Evolutionary conservation across 2,888 invertebrate species (phyloP), one percentile per base, ranked within the genome.

Genomic region (Poecilobothrus nobilitatus): DNA sequence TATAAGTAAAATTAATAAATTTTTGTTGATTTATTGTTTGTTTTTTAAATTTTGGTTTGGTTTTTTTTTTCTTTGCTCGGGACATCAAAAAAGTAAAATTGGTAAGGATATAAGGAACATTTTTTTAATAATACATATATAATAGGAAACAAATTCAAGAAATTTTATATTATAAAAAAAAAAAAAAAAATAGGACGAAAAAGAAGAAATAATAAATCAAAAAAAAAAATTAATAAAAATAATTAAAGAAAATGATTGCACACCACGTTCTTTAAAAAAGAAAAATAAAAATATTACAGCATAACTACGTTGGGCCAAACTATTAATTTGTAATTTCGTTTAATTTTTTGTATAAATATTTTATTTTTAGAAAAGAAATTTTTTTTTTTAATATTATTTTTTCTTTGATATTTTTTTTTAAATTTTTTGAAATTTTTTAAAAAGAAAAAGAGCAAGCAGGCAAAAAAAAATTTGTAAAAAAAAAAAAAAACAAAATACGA

Each of bases 281-380:
- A 27, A 27, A 27, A 63, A 63, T 22, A 21, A 15, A 22, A 15
- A 63, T 33, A 63, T 27, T 27, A 33, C 18, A 33, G 71, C 72
- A 72, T 71, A 71, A 73, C 74, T 74, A 74, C 74, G 73, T 71
- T 71, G 73, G 73, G 73, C 74, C 73, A 73, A 74, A 73, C 70
- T 70, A 63, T 66, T 34, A 63, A 37, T 63, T 69, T 44, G 12
- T 65, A 67, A 65, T 62, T 66, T 63, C 27, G n/a, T 53, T 53
- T 18, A 18, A 18, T 53, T 53, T 53, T 53, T 53, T n/a, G 7
- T 44, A 66, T 63, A 34, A 27, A 53, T 68, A 21, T 41, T 67
- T 67, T 69, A 34, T 44, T 66, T 33, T n/a, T n/a, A n/a, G n/a
- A n/a, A n/a, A n/a, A n/a, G n/a, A n/a, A n/a, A 64, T 63, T 18